phyloP scores from a whole-genome alignment of 1,140 invertebrate species.

The Elymnias hypermnestra region DNA sequence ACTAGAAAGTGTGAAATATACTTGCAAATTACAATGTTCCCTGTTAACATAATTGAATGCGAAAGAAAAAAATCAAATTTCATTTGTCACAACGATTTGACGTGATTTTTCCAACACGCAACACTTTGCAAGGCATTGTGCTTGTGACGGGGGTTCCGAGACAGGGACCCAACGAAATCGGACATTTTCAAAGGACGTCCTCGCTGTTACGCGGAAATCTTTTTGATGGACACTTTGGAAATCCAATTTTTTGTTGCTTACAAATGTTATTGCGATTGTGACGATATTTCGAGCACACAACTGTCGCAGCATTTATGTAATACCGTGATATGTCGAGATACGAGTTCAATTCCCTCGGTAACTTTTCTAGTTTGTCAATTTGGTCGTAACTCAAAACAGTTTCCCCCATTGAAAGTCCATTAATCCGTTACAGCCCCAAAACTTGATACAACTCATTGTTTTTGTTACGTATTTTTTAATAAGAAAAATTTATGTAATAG shows the following conservation, averaged over 20 bases:
- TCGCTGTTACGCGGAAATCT: constrained; percentile 38
- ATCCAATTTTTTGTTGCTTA: background rate
- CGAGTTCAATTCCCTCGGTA: too few species aligned
- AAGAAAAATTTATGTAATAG: too few species aligned
- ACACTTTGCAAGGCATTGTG: constrained; percentile 35
- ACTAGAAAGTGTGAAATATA: background rate
- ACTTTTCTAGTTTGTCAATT: too few species aligned
- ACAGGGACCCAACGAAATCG: constrained; percentile 16
- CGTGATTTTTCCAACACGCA: constrained; percentile 35
- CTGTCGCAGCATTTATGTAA: too few species aligned
- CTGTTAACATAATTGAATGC: constrained; percentile 11
- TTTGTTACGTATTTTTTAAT: too few species aligned
- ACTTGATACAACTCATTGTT: too few species aligned
- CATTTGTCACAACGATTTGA: constrained; percentile 42
- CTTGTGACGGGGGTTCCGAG: constrained; percentile 45
- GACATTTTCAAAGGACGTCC: constrained; percentile 24
- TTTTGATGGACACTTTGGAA: constrained; percentile 46
- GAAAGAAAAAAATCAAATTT: constrained; percentile 16
- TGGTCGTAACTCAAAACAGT: too few species aligned
- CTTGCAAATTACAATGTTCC: background rate
- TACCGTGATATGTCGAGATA: too few species aligned
- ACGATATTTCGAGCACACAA: too few species aligned
- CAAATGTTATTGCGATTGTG: background rate
- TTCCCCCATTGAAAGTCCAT: too few species aligned
- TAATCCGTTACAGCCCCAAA: too few species aligned